Evolutionary conservation across 2,888 invertebrate species (phyloP).

Genomic region (Alcis repandata): DNA sequence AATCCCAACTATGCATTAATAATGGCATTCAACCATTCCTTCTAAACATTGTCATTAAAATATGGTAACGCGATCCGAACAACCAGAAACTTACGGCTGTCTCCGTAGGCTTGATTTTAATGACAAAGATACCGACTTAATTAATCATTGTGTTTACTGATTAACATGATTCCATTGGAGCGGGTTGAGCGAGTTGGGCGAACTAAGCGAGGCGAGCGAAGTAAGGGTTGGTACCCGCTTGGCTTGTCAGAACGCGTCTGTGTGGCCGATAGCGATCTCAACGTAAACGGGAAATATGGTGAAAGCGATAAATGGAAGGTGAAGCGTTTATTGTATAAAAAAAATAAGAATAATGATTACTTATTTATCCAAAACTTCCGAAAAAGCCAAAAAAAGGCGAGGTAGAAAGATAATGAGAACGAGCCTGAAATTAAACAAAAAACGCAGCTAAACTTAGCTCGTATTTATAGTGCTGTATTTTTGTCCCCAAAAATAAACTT

Average conservation of each 20-base stretch:
- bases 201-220: slow-evolving; percentile 18
- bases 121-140: slow-evolving; percentile 82
- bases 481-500: no score
- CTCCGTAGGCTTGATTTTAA: slow-evolving; percentile 65
- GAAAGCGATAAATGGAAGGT: no score
- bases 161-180: slow-evolving; percentile 74
- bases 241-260: neutral
- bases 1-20: slow-evolving; percentile 15
- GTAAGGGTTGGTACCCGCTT: neutral
- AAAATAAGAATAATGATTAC: no score
- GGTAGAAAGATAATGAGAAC: no score
- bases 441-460: neutral
- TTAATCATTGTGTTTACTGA: slow-evolving; percentile 83
- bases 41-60: slow-evolving; percentile 22
- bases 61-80: slow-evolving; percentile 27
- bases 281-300: no score
- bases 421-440: no score
- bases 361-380: no score
- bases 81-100: slow-evolving; percentile 26
- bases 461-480: no score
- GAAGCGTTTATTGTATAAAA: no score
- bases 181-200: slow-evolving; percentile 54
- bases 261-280: neutral
- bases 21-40: slow-evolving; percentile 7
- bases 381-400: no score